Base-by-base conservation (phyloP, 1,140 invertebrate species). In the Pristionchus pacificus region DNA sequence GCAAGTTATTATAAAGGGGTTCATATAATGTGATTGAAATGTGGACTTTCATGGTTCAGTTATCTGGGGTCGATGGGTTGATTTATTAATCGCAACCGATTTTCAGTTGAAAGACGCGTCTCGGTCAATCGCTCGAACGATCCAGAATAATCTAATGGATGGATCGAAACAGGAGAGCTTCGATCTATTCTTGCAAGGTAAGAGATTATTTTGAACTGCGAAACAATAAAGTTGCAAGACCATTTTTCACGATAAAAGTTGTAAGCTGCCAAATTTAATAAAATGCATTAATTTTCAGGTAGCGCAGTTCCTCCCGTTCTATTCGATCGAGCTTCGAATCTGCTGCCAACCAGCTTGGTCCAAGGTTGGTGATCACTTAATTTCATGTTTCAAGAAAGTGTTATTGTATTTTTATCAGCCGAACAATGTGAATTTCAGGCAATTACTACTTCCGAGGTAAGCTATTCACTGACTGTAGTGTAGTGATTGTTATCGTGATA, bases 111-210 rank as follows among this genome's bases (percentile, higher is more conserved):
- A 95, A 87, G 96, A 99, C 87, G 95, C 95, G 0, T 93, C 95
- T 1, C 88, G 95, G 68, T 98, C 96, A 10, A 95, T 96, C 49
- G 93, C 93, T 13, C 88, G 97, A 78, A 98, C 96, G 6, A 97
- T 98, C 80, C 97, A 99, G 85, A 98, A 98, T 84, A 99, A 99
- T 87, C 88, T 99, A 60, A 86, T 98, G 64, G 97, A 99, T 85
- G 92, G 91, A 72, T 95, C 91, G 59, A 99, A 73, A 85, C 96
- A 99, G 86, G 95, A 98, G 88, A 95, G 96, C 49, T 98, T 99
- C 80, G 95, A 98, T 86, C 89, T 98, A 31, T 86, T 99, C 32
- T 85, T 99, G 29, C 86, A 6, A 49, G 38, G 38, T 49, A 49
- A 10, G 19, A 6, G 38, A 19, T 49, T n/a, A n/a, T n/a, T n/a